A percentile compares a stretch with the other conserved stretches of the same genome.
These are phyloP conservation scores for Lepetodrilus schrolli DNA, from an alignment of 2,888 invertebrate genomes.

Conservation along the genomic window DNA sequence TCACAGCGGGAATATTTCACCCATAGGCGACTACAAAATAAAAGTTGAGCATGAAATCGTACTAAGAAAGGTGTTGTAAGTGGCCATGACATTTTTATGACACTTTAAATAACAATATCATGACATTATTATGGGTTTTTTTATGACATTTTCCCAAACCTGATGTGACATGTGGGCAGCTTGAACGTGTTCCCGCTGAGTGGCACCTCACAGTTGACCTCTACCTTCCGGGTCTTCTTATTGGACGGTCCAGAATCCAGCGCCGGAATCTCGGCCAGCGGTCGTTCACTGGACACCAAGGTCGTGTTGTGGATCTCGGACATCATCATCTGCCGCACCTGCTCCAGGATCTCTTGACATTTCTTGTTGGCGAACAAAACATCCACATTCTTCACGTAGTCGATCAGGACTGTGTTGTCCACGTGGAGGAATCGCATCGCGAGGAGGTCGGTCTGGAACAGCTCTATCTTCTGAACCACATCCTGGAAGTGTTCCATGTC, in stretches of 20 bases:
- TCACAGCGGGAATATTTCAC: too few species aligned
- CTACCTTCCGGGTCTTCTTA: conserved; percentile 51
- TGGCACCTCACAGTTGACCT: conserved; percentile 52
- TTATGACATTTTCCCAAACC: too few species aligned
- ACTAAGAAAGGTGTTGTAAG: too few species aligned
- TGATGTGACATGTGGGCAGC: conserved; percentile 78
- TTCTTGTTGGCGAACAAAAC: conserved; percentile 85
- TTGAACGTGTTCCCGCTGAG: conserved; percentile 73
- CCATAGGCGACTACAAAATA: too few species aligned
- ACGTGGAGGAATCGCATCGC: conserved; percentile 73
- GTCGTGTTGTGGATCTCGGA: conserved; percentile 86
- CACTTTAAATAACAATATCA: too few species aligned
- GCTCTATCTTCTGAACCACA: conserved; percentile 81
- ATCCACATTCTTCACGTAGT: conserved; percentile 85
- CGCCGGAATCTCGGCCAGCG: conserved; percentile 54
- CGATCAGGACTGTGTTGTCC: conserved; percentile 78
- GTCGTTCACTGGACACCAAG: conserved; percentile 54
- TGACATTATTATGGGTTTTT: too few species aligned
- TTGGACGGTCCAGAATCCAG: conserved; percentile 55
- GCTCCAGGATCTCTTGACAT: conserved; percentile 82
- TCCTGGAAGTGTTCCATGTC: conserved; percentile 82
- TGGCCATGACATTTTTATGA: too few species aligned
- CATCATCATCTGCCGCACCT: conserved; percentile 84
- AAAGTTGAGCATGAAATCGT: too few species aligned
- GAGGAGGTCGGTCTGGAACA: conserved; percentile 81